Base-by-base conservation (phyloP, 2,797 vertebrate genomes). In the Tachyglossus aculeatus region DNA sequence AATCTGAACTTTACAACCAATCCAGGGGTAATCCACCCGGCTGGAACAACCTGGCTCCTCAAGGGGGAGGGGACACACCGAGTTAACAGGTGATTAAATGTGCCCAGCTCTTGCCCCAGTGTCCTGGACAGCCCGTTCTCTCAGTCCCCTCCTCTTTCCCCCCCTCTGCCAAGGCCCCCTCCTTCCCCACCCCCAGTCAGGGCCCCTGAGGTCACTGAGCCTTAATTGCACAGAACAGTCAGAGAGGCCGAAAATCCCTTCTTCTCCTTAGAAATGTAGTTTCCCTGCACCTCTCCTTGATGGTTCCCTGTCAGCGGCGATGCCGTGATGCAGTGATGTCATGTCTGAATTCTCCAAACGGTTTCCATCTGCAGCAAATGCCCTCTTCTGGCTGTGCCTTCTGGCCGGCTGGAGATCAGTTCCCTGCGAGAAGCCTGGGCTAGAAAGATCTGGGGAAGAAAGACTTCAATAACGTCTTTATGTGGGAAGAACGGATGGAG, bases 351-450 rank as follows among this genome's bases (percentile, higher is more conserved):
- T 86, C 50, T 74, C 82, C 31, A 71, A 48, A 74, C 57, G 1
- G 3, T 79, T 92, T 87, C 87, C 78, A 70, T 81, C 83, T 85
- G 82, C 50, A 78, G 83, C 86, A 80, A 88, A 47, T 13, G 19
- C 58, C 36, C 15, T 33, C 68, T n/a, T n/a, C n/a, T n/a, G n/a
- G n/a, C n/a, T n/a, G n/a, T n/a, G n/a, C n/a, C n/a, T n/a, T n/a
- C n/a, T n/a, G n/a, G n/a, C n/a, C n/a, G n/a, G n/a, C n/a, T n/a
- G n/a, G n/a, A n/a, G n/a, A n/a, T n/a, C n/a, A n/a, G n/a, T n/a
- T n/a, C n/a, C n/a, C n/a, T n/a, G n/a, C n/a, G n/a, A n/a, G n/a
- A n/a, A n/a, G n/a, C n/a, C n/a, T n/a, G n/a, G n/a, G n/a, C n/a
- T n/a, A n/a, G n/a, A n/a, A n/a, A n/a, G n/a, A n/a, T n/a, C n/a